phyloP scores from a whole-genome alignment of 2,888 invertebrate genomes.

The Polyommatus icarus region DNA sequence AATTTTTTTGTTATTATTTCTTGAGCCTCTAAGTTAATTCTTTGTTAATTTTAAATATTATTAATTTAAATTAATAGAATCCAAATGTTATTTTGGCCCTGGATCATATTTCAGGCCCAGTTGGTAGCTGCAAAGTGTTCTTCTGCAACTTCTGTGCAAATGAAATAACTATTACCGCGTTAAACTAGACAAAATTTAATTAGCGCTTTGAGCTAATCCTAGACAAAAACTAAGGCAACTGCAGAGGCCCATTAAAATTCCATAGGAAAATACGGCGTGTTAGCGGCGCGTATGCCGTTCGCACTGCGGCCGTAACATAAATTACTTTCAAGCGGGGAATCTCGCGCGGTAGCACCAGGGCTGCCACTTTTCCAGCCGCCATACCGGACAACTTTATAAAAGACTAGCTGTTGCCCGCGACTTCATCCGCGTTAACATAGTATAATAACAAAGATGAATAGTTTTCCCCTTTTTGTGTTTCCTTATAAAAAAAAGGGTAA shows the following conservation, averaged over 20 bases:
- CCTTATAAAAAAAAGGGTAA: too few species aligned
- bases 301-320: conserved; percentile 24
- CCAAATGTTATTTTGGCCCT: not conserved
- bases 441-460: too few species aligned
- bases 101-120: not conserved
- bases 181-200: not conserved
- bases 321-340: conserved; percentile 15
- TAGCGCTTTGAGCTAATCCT: not conserved
- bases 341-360: not conserved
- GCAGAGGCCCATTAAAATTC: conserved; percentile 19
- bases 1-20: too few species aligned
- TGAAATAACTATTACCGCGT: not conserved
- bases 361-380: too few species aligned
- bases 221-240: not conserved
- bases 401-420: too few species aligned
- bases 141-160: not conserved
- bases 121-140: too few species aligned
- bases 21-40: too few species aligned
- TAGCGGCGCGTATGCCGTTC: not conserved
- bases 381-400: too few species aligned
- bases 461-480: too few species aligned
- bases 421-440: too few species aligned
- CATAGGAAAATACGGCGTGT: not conserved
- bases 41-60: too few species aligned
- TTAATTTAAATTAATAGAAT: too few species aligned